phyloP scores from a whole-genome alignment of 2,113 vertebrate species.

The Perca flavescens region DNA sequence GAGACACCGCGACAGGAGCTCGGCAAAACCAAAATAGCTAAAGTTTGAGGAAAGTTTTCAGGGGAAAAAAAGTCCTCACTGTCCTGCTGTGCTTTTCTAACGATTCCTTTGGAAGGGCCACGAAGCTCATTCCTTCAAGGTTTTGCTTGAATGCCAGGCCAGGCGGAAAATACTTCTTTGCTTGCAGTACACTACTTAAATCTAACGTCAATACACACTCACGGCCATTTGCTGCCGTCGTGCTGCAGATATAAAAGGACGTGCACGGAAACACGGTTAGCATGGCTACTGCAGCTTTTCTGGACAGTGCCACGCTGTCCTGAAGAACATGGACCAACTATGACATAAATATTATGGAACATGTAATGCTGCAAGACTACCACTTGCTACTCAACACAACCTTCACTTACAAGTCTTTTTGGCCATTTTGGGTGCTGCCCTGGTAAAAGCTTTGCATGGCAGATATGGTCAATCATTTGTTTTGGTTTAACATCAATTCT shows the following conservation, averaged over 20 bases:
- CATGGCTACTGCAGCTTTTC: conserved; percentile 27
- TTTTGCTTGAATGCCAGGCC: conserved; percentile 28
- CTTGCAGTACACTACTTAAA: conserved; percentile 27
- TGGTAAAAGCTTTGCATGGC: background rate
- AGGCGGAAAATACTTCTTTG: conserved; percentile 5
- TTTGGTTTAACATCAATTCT: background rate
- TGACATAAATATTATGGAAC: conserved; percentile 51
- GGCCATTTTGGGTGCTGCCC: background rate
- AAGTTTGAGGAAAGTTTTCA: conserved; percentile 46
- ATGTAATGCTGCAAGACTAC: conserved; percentile 11
- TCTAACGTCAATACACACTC: conserved; percentile 29
- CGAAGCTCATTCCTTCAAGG: conserved; percentile 16
- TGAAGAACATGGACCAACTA: conserved; percentile 16
- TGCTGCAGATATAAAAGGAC: conserved; percentile 33
- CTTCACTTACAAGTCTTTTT: conserved; percentile 6
- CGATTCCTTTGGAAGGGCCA: conserved; percentile 30
- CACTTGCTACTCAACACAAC: conserved; percentile 6
- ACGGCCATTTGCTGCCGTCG: conserved; percentile 28
- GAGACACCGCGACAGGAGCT: conserved; percentile 58
- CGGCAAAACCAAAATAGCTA: conserved; percentile 51
- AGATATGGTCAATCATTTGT: background rate
- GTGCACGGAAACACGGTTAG: conserved; percentile 10
- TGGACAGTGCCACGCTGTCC: conserved; percentile 37
- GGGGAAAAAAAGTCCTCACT: conserved; percentile 8
- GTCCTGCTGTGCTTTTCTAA: conserved; percentile 38